Conservation (phyloP, 2,888 invertebrate genomes). For the Danaus chrysippus region DNA sequence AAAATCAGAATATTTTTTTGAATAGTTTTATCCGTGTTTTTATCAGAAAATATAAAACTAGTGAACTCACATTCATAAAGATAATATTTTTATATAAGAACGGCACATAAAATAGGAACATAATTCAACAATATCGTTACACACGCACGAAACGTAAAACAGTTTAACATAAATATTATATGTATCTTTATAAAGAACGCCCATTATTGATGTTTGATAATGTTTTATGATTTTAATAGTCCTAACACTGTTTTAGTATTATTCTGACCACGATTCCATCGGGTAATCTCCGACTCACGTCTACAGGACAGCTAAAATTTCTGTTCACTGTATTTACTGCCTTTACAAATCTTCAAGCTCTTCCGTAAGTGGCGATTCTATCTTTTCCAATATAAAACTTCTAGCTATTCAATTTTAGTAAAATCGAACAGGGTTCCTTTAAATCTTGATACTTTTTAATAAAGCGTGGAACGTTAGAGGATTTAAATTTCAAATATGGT, state of each 20-base stretch:
- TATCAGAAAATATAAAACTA: too few relatives aligned
- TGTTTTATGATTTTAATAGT: background rate
- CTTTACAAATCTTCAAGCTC: slow-evolving; percentile 22
- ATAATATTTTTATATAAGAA: too few relatives aligned
- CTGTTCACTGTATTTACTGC: slow-evolving; percentile 30
- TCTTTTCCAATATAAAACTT: slow-evolving; percentile 19
- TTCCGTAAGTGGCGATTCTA: slow-evolving; percentile 21
- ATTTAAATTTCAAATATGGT: background rate
- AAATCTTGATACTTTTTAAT: slow-evolving; percentile 6
- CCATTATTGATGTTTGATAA: too few relatives aligned
- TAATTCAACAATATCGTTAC: too few relatives aligned
- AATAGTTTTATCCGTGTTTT: too few relatives aligned
- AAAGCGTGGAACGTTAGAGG: background rate
- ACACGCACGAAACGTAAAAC: too few relatives aligned
- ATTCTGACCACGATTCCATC: slow-evolving; percentile 6
- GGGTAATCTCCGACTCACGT: slow-evolving; percentile 31
- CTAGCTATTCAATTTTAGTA: slow-evolving; percentile 18
- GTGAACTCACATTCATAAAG: too few relatives aligned
- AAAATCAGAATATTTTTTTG: too few relatives aligned
- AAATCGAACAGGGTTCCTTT: background rate
- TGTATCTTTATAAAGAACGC: too few relatives aligned
- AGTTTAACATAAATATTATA: too few relatives aligned
- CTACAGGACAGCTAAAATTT: slow-evolving; percentile 28
- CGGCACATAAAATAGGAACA: too few relatives aligned
- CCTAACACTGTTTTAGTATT: slow-evolving; percentile 1